Conservation (phyloP, 1,140 invertebrate genomes). For the Melanaphis sacchari region DNA sequence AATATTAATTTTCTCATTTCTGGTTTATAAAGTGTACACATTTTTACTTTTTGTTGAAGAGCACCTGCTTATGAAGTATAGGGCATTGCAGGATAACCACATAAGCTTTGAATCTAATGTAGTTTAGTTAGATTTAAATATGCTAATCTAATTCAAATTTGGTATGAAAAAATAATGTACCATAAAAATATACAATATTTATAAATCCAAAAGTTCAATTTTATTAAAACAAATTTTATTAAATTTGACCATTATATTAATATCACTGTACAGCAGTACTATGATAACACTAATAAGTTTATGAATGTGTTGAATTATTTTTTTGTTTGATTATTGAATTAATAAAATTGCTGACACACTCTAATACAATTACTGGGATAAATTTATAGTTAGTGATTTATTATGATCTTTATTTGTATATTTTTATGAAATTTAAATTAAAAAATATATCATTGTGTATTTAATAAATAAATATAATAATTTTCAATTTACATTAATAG, state of each 20-base stretch:
- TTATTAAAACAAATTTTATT: not conserved
- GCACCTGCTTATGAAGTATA: not conserved
- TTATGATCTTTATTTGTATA: not conserved
- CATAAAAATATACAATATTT: not conserved
- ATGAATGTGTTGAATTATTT: not conserved
- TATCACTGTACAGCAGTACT: not conserved
- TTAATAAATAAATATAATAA: not conserved
- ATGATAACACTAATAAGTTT: not conserved
- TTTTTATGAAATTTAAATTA: not conserved
- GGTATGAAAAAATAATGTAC: not conserved
- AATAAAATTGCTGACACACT: not conserved
- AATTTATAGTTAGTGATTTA: not conserved
- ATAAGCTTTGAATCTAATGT: not conserved
- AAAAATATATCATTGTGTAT: not conserved
- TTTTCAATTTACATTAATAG: not conserved
- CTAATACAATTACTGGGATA: not conserved
- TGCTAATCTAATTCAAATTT: not conserved
- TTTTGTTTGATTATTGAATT: not conserved
- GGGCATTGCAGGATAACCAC: not conserved
- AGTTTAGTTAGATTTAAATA: not conserved
- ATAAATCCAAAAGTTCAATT: not conserved
- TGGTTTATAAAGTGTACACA: not conserved
- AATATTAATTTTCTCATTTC: not conserved
- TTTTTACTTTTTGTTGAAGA: not conserved
- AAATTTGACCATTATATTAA: not conserved